Base-by-base conservation (phyloP, 2,888 invertebrate species). In the Coenonympha glycerion region DNA sequence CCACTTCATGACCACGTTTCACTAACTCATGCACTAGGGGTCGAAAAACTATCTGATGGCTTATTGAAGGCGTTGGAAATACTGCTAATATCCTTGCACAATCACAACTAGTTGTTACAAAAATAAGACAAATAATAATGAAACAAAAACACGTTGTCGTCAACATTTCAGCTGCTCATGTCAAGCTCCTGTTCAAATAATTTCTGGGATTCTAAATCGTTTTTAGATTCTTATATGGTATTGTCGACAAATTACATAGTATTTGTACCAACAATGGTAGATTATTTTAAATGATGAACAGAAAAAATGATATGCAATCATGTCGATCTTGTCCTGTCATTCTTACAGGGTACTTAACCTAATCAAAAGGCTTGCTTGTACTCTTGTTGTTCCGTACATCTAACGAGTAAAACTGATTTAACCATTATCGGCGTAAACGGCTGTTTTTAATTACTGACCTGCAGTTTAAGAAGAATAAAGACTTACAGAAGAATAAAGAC, bases 1-100 rank as follows among this genome's bases (percentile, higher is more conserved):
- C 66, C 0, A 86, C 52, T 48, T 83, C 64, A 53, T 87, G 85
- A 2, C 85, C 84, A 18, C 69, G 58, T 39, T 54, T 62, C 0
- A 66, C 68, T 21, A 86, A 52, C 33, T 73, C 75, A 8, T 68
- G 60, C 18, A 73, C 66, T 1, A 83, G 49, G 13, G 68, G 63
- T 11, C 67, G 74, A 71, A 67, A 65, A 2, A 63, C 61, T 11
- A 58, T 22, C 47, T 62, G 60, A 52, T 62, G 63, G 49, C 87
- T 88, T 44, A 85, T 73, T 0, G 76, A 73, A 1, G 79, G 69
- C 2, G 64, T 61, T 2, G 79, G 65, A 26, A 76, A 60, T 0
- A 79, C 58, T 0, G 62, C 72, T 16, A 83, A 52, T 41, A 83
- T 81, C 41, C 64, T 68, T 3, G 73, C 71, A 3, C 64, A 59